Evolutionary conservation across 2,113 vertebrate genomes (phyloP).

Genomic region (Petrocephalus zakoni): DNA sequence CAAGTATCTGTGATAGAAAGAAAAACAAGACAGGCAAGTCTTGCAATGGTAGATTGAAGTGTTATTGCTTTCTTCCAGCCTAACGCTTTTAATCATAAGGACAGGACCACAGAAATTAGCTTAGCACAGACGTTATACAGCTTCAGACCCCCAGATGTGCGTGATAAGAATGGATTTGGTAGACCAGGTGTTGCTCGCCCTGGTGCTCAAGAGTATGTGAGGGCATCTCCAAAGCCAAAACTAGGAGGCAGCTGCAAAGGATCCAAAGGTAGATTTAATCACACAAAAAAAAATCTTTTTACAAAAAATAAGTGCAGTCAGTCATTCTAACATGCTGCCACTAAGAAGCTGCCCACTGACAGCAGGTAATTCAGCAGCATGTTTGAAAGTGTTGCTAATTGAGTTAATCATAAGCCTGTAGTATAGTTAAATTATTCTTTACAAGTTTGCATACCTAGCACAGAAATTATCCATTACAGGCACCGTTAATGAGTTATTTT

Average conservation of each 20-base stretch:
- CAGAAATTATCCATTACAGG: background rate
- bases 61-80: background rate
- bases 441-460: background rate
- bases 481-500: background rate
- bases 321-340: background rate
- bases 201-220: background rate
- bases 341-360: background rate
- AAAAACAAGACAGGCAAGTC: conserved; percentile 37
- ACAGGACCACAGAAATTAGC: background rate
- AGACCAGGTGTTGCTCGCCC: background rate
- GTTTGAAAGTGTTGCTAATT: background rate
- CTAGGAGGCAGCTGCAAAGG: background rate
- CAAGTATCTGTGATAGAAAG: conserved; percentile 26
- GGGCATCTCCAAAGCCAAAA: background rate
- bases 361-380: background rate
- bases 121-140: background rate
- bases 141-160: background rate
- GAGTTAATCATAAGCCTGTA: background rate
- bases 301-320: background rate
- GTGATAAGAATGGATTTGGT: background rate
- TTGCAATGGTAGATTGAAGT: background rate
- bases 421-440: background rate
- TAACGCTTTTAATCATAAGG: background rate
- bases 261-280: background rate
- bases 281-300: background rate